Percentiles rank a stretch among this genome's conserved stretches.
phyloP scores from a whole-genome alignment of 2,797 vertebrate genomes.

The Cercopithecus mitis region DNA sequence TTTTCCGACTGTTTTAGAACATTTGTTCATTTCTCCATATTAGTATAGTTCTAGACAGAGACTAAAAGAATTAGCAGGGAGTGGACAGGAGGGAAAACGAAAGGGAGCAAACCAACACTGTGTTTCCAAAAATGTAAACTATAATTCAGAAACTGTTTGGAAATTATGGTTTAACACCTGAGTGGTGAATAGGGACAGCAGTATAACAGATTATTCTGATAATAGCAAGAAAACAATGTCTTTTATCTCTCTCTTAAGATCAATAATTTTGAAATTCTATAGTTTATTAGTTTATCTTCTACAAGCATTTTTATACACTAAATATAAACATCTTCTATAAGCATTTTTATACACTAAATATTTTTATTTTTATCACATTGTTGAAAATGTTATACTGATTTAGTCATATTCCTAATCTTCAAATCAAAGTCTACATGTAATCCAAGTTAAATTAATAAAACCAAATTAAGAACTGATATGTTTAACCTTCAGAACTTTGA shows the following conservation, averaged over 20 bases:
- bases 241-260: conserved; percentile 56
- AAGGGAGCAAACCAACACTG: background rate
- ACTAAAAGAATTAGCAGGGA: background rate
- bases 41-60: background rate
- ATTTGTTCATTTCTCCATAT: background rate
- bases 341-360: conserved; percentile 56
- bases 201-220: conserved; percentile 64
- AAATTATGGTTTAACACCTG: conserved; percentile 39
- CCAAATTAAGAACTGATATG: conserved; percentile 70
- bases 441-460: conserved; percentile 74
- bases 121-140: background rate
- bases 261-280: conserved; percentile 72
- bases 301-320: conserved; percentile 47
- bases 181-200: conserved; percentile 60
- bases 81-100: background rate
- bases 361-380: conserved; percentile 46
- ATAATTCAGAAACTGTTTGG: background rate
- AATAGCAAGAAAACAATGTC: conserved; percentile 55
- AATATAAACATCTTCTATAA: conserved; percentile 59
- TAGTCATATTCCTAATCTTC: background rate
- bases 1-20: background rate
- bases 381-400: conserved; percentile 30
- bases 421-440: conserved; percentile 58
- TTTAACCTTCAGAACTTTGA: conserved; percentile 76
- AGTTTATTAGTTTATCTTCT: conserved; percentile 71